Evolutionary conservation across 2,113 vertebrate species (phyloP), one percentile per base, ranked within the genome.

Genomic region (Trogon surrucura): DNA sequence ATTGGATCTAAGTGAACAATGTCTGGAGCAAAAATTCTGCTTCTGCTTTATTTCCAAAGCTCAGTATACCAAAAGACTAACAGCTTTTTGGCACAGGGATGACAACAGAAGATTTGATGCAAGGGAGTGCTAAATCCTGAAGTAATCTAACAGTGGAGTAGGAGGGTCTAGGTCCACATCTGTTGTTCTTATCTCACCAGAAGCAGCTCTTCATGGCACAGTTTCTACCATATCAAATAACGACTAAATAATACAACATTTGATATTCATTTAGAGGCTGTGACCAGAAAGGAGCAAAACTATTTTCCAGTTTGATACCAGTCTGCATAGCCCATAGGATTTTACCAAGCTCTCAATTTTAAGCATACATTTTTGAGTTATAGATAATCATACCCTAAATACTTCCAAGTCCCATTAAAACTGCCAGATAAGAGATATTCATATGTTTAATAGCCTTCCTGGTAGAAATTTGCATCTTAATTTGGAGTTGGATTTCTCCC

Each of bases 101-200:
- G 41, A 44, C 29, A 83, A 89, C 90, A 95, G 96, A 97, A 96
- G 94, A 85, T 60, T 93, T 61, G 80, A 71, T 88, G 85, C 62
- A 85, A 88, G 75, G 69, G 67, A 93, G 57, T 80, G 85, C 92
- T 73, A 79, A 93, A 80, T 73, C 80, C 62, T 73, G 47, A 89
- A 85, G 58, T 54, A 58, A 88, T 83, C 81, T 71, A 70, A 50
- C 81, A 80, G 47, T 27, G 38, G 41, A 80, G 45, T 70, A 73
- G 71, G 36, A 85, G 56, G 56, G 51, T 93, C 29, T 71, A 51
- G 47, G 84, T 91, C 69, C 61, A 30, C 90, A 84, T 84, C 60
- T 96, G 58, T 60, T 82, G 38, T 89, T 89, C 70, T 83, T 66
- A 38, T 74, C 83, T 92, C 64, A 78, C 80, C 48, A 77, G 70